Percentiles rank a stretch among this genome's conserved stretches.
Evolutionary conservation across 2,797 vertebrate species (phyloP).

Genomic region (Clarias fuscus): DNA sequence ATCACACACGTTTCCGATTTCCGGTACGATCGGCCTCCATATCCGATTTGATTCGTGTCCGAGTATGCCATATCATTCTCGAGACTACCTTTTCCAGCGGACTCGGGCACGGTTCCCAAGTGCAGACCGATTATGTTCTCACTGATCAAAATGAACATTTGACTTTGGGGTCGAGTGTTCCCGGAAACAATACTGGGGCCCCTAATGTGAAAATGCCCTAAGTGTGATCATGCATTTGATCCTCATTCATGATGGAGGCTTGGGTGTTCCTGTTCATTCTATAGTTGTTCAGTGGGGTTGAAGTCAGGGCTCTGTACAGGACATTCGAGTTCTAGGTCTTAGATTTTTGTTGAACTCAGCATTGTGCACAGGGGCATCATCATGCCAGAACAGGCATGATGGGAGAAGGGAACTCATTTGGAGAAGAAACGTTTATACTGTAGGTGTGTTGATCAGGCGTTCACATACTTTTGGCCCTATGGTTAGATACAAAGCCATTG

Average conservation of each 20-base stretch:
- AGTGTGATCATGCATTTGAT: no score
- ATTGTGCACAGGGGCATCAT: neutral
- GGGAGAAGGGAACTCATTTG: neutral
- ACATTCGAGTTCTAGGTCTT: neutral
- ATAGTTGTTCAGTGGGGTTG: neutral
- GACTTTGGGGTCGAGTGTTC: no score
- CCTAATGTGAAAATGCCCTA: no score
- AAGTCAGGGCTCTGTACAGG: neutral
- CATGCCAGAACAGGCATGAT: neutral
- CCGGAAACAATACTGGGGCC: no score
- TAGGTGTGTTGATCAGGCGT: neutral
- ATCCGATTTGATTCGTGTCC: no score
- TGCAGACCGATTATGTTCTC: no score
- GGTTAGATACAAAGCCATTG: neutral
- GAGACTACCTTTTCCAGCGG: no score
- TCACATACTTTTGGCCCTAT: neutral
- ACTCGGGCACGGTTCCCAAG: no score
- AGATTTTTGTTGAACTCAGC: neutral
- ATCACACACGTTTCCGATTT: no score
- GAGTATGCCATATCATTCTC: no score
- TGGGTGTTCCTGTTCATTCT: neutral
- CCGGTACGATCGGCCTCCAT: no score
- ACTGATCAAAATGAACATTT: no score
- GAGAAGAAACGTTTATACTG: neutral
- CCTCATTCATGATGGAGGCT: neutral